A percentile compares a stretch with the other conserved stretches of the same genome.
These are phyloP conservation scores for Lagenorhynchus albirostris DNA, from an alignment of 2,113 vertebrate genomes.

Conservation along the genomic window DNA sequence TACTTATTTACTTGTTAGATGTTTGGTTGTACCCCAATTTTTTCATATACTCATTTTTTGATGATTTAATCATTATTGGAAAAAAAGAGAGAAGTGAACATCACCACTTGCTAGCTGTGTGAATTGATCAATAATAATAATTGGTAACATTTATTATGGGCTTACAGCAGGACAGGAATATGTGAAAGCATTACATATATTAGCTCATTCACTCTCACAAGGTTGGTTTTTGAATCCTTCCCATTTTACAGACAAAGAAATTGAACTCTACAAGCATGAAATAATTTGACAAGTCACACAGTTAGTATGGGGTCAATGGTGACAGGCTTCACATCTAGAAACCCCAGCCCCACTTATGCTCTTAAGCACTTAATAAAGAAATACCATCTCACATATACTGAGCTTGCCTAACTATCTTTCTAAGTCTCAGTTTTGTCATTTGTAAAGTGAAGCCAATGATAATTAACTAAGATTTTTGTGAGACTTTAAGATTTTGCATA, in stretches of 20 bases:
- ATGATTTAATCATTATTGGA: neutral
- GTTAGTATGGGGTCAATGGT: neutral
- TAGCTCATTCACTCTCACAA: neutral
- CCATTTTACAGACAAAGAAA: neutral
- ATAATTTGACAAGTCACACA: neutral
- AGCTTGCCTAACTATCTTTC: neutral
- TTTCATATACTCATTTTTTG: neutral
- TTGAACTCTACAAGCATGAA: neutral
- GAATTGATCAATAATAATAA: neutral
- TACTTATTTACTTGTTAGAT: neutral
- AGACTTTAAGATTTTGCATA: neutral
- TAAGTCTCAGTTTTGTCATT: neutral
- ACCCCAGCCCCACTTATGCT: neutral
- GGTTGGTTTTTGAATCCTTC: neutral
- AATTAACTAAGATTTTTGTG: neutral
- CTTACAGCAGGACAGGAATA: neutral
- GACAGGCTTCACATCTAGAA: neutral
- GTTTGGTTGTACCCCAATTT: neutral
- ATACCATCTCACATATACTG: rapidly evolving
- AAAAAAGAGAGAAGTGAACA: neutral
- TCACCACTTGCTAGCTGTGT: neutral
- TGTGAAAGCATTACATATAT: neutral
- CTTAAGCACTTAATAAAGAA: neutral
- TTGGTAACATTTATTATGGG: neutral
- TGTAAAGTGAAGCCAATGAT: neutral